Evolutionary conservation across 2,113 vertebrate species (phyloP).

Genomic region (Chionomys nivalis): DNA sequence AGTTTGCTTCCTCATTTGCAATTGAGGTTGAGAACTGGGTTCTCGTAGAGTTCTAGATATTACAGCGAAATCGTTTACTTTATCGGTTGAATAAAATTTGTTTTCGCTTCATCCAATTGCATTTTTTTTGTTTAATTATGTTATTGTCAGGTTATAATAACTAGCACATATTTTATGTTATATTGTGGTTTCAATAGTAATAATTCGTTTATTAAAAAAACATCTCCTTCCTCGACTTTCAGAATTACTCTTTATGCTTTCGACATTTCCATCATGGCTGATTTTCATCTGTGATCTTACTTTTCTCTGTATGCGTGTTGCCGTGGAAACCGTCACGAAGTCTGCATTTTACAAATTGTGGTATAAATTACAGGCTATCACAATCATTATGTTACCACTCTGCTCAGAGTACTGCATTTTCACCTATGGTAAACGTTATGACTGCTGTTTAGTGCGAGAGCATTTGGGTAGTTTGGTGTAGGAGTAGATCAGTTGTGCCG

Average conservation of each 20-base stretch:
- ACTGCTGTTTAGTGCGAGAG: slow-evolving; percentile 56
- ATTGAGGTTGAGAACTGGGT: background rate
- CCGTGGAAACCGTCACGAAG: slow-evolving; percentile 72
- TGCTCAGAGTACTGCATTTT: slow-evolving; percentile 57
- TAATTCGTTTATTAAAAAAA: slow-evolving; percentile 23
- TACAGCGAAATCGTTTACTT: background rate
- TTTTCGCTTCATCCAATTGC: slow-evolving; percentile 14
- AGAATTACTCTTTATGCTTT: slow-evolving; percentile 47
- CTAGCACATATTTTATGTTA: slow-evolving; percentile 19
- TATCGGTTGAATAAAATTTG: slow-evolving; percentile 17
- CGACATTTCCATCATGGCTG: slow-evolving; percentile 58
- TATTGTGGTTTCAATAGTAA: slow-evolving; percentile 12
- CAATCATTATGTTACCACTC: slow-evolving; percentile 50
- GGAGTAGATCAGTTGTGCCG: background rate
- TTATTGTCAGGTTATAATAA: slow-evolving; percentile 49
- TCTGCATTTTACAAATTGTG: slow-evolving; percentile 73
- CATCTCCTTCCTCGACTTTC: background rate
- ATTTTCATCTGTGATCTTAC: slow-evolving; percentile 68
- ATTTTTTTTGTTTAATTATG: slow-evolving; percentile 48
- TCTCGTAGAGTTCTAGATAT: background rate
- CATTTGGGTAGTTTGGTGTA: background rate
- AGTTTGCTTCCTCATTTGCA: background rate
- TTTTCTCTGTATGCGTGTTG: slow-evolving; percentile 69
- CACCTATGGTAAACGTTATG: slow-evolving; percentile 56
- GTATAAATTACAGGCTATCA: slow-evolving; percentile 71